Percentiles rank a stretch among this genome's conserved stretches.
phyloP scores from a whole-genome alignment of 2,888 invertebrate species.

The Penaeus monodon region DNA sequence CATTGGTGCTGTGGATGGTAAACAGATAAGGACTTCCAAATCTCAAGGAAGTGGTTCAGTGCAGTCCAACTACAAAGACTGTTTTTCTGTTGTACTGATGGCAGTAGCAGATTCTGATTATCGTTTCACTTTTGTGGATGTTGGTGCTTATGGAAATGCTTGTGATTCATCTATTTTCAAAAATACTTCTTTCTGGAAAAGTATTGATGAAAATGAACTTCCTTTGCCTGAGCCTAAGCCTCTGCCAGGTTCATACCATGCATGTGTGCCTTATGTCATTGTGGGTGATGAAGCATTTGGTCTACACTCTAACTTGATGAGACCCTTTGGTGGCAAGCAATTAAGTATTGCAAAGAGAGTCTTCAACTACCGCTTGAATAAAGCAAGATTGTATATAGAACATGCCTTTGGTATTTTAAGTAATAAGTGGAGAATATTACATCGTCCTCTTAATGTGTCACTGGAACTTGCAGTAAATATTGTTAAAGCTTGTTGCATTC shows the following conservation, averaged over 20 bases:
- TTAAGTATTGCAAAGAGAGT: slow-evolving; percentile 6
- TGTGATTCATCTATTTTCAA: slow-evolving; percentile 40
- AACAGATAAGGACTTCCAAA: slow-evolving; percentile 55
- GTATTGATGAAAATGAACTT: slow-evolving; percentile 2
- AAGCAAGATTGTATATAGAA: slow-evolving; percentile 6
- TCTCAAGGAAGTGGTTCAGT: slow-evolving; percentile 31
- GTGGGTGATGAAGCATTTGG: slow-evolving; percentile 31
- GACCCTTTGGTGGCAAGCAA: slow-evolving; percentile 12
- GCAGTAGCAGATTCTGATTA: slow-evolving; percentile 46
- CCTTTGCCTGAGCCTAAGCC: slow-evolving; percentile 17
- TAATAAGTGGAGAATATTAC: slow-evolving; percentile 19
- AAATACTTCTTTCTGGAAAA: slow-evolving; percentile 6
- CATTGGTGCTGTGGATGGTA: slow-evolving; percentile 66
- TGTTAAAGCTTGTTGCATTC: slow-evolving; percentile 8
- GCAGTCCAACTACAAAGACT: slow-evolving; percentile 51
- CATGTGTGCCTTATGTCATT: slow-evolving; percentile 20
- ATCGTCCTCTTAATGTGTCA: slow-evolving; percentile 12
- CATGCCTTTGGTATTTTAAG: slow-evolving; percentile 1
- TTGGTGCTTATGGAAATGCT: slow-evolving; percentile 39
- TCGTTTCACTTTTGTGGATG: slow-evolving; percentile 47
- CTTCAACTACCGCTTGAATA: slow-evolving; percentile 17
- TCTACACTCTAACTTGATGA: slow-evolving; percentile 23
- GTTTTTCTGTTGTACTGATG: slow-evolving; percentile 32
- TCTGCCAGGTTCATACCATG: not conserved
- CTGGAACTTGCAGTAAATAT: not conserved